Percentiles rank a stretch among this genome's conserved stretches.
Evolutionary conservation across 2,888 invertebrate genomes (phyloP).

Genomic region (Parnassius orleans): DNA sequence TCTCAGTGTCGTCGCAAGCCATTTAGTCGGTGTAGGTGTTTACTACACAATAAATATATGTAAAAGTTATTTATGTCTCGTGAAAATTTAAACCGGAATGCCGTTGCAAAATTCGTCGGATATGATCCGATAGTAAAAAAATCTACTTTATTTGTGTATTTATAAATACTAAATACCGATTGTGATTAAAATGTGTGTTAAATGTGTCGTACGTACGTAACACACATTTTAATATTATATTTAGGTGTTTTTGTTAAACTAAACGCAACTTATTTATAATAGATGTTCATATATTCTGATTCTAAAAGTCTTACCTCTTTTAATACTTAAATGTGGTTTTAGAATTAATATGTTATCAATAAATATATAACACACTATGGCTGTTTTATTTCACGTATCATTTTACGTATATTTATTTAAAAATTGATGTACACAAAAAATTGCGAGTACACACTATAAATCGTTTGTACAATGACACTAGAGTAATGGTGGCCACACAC

Average conservation of each 20-base stretch:
- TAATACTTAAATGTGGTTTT: constrained; percentile 34
- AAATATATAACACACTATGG: constrained; percentile 36
- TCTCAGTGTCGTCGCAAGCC: not conserved
- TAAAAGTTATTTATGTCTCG: not conserved
- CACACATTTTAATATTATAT: constrained; percentile 11
- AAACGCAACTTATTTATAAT: constrained; percentile 32
- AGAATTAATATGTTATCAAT: constrained; percentile 40
- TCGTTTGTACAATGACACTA: too few relatives aligned
- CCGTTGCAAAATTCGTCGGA: constrained; percentile 1
- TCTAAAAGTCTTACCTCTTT: constrained; percentile 39
- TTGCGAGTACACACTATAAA: too few relatives aligned
- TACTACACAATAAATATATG: not conserved
- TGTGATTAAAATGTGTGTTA: not conserved
- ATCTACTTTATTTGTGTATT: not conserved
- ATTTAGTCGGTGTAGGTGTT: not conserved
- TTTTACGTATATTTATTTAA: not conserved
- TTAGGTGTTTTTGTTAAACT: constrained; percentile 35
- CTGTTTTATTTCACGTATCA: constrained; percentile 33
- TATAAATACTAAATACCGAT: not conserved
- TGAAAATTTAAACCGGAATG: constrained; percentile 1
- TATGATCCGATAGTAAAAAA: not conserved
- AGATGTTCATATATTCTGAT: constrained; percentile 31
- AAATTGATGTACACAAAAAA: too few relatives aligned
- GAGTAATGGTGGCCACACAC: too few relatives aligned
- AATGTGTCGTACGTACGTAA: not conserved